Evolutionary conservation across 1,140 invertebrate genomes (phyloP).

Genomic region (Zelostemma sp.): DNA sequence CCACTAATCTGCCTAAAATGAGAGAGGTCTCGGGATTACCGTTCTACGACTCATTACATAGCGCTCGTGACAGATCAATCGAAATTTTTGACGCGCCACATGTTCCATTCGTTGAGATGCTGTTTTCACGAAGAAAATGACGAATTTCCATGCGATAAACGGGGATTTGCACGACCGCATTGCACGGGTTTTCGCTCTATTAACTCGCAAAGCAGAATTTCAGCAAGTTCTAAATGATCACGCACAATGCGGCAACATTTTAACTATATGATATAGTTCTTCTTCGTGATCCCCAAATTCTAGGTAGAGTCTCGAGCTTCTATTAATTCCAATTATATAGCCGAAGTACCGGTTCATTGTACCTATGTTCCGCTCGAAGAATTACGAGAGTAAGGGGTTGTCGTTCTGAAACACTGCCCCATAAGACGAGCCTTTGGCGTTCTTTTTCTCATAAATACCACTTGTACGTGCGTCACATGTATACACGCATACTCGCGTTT

Average conservation of each 20-base stretch:
- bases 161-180: neutral
- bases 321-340: constrained; percentile 51
- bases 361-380: constrained; percentile 32
- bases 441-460: constrained; percentile 23
- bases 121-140: too few relatives aligned
- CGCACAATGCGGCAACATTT: constrained; percentile 9
- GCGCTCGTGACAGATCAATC: neutral
- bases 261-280: constrained; percentile 12
- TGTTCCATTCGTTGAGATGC: too few relatives aligned
- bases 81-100: too few relatives aligned
- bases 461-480: constrained; percentile 21
- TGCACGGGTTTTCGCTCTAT: constrained; percentile 32
- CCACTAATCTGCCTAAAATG: constrained; percentile 10
- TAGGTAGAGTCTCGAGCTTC: constrained; percentile 40
- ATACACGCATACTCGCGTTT: constrained; percentile 11
- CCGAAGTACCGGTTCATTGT: constrained; percentile 46
- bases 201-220: constrained; percentile 14
- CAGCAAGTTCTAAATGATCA: constrained; percentile 3
- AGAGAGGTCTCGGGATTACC: constrained; percentile 6
- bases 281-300: constrained; percentile 21
- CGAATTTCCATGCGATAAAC: neutral
- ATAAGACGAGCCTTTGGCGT: constrained; percentile 12
- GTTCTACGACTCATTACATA: neutral
- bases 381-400: constrained; percentile 11
- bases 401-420: constrained; percentile 4